phyloP scores from a whole-genome alignment of 2,113 vertebrate species.

The Fregetta grallaria region DNA sequence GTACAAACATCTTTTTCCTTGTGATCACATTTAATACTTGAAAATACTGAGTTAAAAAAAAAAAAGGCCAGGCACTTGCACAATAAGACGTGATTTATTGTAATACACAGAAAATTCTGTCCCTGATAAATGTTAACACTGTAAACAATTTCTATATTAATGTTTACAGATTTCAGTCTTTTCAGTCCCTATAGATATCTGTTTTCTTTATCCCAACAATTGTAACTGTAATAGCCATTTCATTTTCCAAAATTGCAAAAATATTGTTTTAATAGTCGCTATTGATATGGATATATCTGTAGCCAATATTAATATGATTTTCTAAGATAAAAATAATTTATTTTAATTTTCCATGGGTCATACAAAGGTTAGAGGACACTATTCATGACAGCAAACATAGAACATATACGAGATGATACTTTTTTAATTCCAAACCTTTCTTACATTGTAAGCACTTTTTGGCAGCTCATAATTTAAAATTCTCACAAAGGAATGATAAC shows the following conservation, averaged over 20 bases:
- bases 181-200: not conserved
- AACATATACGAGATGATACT: not conserved
- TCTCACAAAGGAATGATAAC: not conserved
- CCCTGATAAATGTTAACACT: conserved; percentile 13
- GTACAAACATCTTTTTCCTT: not conserved
- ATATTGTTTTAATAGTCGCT: not conserved
- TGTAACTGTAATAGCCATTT: not conserved
- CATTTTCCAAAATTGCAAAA: not conserved
- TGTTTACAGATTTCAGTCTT: not conserved
- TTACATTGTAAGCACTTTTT: not conserved
- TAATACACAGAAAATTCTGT: not conserved
- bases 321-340: not conserved
- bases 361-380: not conserved
- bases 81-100: not conserved
- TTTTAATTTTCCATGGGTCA: not conserved
- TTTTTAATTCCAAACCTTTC: not conserved
- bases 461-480: not conserved
- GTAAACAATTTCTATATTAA: conserved; percentile 7
- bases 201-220: not conserved
- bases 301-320: not conserved
- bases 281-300: not conserved
- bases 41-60: conserved; percentile 1
- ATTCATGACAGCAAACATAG: not conserved
- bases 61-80: not conserved
- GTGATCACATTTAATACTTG: not conserved